phyloP scores from a whole-genome alignment of 2,888 invertebrate genomes.

The Drosophila paramelanica region DNA sequence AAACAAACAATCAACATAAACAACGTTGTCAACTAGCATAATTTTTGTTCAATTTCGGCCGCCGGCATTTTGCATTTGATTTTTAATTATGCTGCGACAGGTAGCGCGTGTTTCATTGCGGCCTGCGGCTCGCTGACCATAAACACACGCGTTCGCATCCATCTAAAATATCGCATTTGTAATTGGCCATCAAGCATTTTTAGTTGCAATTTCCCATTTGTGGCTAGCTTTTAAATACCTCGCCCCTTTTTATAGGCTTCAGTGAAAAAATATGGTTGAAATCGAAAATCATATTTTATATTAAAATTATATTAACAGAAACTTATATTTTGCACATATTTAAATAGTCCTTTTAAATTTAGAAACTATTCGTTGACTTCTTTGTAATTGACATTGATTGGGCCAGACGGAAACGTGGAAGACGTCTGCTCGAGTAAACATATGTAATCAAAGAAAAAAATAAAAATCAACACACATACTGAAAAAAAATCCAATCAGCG shows the following conservation, averaged over 20 bases:
- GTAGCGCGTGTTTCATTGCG: constrained; percentile 24
- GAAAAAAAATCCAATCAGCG: constrained; percentile 71
- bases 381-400: background rate
- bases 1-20: constrained; percentile 36
- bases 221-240: constrained; percentile 21
- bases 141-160: constrained; percentile 7
- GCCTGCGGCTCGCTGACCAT: constrained; percentile 26
- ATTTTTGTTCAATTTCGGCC: constrained; percentile 49
- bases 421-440: constrained; percentile 16
- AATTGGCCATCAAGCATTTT: constrained; percentile 26
- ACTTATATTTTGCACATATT: background rate
- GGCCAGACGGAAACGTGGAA: background rate
- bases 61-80: constrained; percentile 45
- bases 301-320: background rate
- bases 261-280: background rate
- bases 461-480: constrained; percentile 32
- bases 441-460: constrained; percentile 12
- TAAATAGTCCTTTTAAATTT: background rate
- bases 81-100: constrained; percentile 49
- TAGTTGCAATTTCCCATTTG: constrained; percentile 34
- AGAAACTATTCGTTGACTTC: background rate
- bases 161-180: constrained; percentile 14
- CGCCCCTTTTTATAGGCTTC: background rate
- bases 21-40: constrained; percentile 37
- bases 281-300: constrained; percentile 6